Percentiles rank a stretch among this genome's conserved stretches.
phyloP scores from a whole-genome alignment of 2,113 vertebrate species.

The Cinclus cinclus region DNA sequence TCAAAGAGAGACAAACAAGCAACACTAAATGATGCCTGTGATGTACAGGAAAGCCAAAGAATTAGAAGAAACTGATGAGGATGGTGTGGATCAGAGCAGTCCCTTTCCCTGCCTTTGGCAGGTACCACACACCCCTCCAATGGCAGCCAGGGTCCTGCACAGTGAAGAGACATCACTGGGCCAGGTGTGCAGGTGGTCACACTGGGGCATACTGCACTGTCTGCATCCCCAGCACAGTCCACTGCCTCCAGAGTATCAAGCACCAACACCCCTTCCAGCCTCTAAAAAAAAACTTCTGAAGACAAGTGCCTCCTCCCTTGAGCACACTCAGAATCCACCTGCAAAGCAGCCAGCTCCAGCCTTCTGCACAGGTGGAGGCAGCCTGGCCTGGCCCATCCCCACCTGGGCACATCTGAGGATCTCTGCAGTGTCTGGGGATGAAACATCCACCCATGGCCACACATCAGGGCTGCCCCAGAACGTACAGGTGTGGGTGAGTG shows the following conservation, averaged over 20 bases:
- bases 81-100: not conserved
- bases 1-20: slow-evolving; percentile 70
- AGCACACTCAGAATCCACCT: not conserved
- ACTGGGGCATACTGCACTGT: fast-evolving
- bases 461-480: fast-evolving
- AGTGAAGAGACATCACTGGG: fast-evolving
- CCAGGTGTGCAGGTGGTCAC: not conserved
- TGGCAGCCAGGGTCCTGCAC: not conserved
- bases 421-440: not conserved
- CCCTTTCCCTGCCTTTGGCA: not conserved
- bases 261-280: not conserved
- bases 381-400: not conserved
- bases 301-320: not conserved
- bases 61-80: slow-evolving; percentile 32
- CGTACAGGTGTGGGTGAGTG: not conserved
- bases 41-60: not conserved
- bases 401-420: not conserved
- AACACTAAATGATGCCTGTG: slow-evolving; percentile 59
- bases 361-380: fast-evolving
- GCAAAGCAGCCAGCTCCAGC: not conserved
- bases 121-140: not conserved
- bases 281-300: not conserved
- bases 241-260: not conserved
- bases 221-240: not conserved
- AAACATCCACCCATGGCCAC: not conserved